These are phyloP conservation scores for Acrobasis suavella DNA, from an alignment of 2,888 invertebrate species.

Conservation along the genomic window DNA sequence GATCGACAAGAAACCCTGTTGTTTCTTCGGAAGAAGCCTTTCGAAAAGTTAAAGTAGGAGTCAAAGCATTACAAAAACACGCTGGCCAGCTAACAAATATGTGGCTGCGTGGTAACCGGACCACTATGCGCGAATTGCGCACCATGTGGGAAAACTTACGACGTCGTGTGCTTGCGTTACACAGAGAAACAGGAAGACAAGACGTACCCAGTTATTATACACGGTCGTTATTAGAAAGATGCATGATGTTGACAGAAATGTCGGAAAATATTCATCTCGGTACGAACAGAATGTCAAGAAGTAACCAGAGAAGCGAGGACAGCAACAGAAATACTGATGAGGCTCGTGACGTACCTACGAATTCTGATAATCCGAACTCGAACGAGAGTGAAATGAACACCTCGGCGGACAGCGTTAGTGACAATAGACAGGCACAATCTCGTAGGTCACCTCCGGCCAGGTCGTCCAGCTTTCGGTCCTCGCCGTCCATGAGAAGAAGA, in stretches of 20 bases:
- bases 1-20: slow-evolving; percentile 56
- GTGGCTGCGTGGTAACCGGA: slow-evolving; percentile 69
- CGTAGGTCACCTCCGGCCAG: slow-evolving; percentile 45
- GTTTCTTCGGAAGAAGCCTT: slow-evolving; percentile 67
- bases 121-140: slow-evolving; percentile 82
- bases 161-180: slow-evolving; percentile 79
- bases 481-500: slow-evolving; percentile 54
- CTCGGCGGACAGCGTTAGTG: slow-evolving; percentile 38
- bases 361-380: slow-evolving; percentile 32
- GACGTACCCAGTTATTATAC: slow-evolving; percentile 67
- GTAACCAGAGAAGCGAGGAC: slow-evolving; percentile 46
- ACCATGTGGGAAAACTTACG: slow-evolving; percentile 85
- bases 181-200: slow-evolving; percentile 71
- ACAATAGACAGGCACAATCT: slow-evolving; percentile 34
- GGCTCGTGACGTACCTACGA: slow-evolving; percentile 37
- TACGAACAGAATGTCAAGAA: slow-evolving; percentile 43
- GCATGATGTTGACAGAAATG: slow-evolving; percentile 71
- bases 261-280: slow-evolving; percentile 52
- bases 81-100: slow-evolving; percentile 62
- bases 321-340: slow-evolving; percentile 39
- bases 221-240: slow-evolving; percentile 68
- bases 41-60: slow-evolving; percentile 65
- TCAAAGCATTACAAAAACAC: slow-evolving; percentile 66
- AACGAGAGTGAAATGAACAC: slow-evolving; percentile 39
- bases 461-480: slow-evolving; percentile 43